phyloP scores from a whole-genome alignment of 2,113 vertebrate species.

The Furnarius figulus region DNA sequence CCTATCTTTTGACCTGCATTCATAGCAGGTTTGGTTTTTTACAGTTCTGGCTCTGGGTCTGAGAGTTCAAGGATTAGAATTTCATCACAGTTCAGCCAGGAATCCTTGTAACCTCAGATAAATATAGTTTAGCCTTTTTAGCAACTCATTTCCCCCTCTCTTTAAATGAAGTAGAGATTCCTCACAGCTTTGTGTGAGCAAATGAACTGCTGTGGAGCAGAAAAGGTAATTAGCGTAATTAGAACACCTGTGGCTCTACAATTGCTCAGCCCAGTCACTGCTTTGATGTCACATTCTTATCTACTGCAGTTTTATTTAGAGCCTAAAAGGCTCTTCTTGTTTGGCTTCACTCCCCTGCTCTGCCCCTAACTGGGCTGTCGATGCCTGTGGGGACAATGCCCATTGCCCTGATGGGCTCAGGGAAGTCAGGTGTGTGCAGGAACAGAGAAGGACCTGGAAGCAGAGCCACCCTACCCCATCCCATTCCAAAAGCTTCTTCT shows the following conservation, averaged over 20 bases:
- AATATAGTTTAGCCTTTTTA: neutral
- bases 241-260: neutral
- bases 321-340: neutral
- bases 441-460: neutral
- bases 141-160: neutral
- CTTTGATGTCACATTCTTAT: neutral
- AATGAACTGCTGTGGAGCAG: neutral
- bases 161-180: neutral
- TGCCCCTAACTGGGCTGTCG: fast-evolving
- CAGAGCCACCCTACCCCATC: no score
- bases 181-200: neutral
- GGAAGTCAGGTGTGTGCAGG: neutral
- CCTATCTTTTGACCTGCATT: neutral
- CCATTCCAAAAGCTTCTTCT: neutral
- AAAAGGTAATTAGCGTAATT: neutral
- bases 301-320: neutral
- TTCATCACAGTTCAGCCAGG: neutral
- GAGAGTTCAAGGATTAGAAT: neutral
- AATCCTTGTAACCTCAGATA: neutral
- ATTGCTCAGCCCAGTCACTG: neutral
- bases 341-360: neutral
- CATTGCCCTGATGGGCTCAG: neutral
- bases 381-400: neutral
- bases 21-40: neutral
- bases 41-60: neutral